phyloP scores from a whole-genome alignment of 2,113 vertebrate genomes.

The Nymphicus hollandicus region DNA sequence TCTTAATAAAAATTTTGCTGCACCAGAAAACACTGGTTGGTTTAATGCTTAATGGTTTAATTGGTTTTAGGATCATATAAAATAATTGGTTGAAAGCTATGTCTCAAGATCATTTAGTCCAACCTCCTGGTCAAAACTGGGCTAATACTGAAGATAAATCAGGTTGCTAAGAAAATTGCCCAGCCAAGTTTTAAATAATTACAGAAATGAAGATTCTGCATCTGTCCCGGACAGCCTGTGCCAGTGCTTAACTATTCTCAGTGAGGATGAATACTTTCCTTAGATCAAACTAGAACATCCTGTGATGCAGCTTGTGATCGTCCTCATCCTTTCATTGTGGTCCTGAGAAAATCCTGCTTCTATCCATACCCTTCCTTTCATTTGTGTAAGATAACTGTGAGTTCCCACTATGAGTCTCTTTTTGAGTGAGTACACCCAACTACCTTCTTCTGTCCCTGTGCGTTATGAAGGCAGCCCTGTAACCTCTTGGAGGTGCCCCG shows the following conservation, averaged over 20 bases:
- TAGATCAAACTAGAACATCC: background rate
- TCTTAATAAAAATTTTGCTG: background rate
- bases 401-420: background rate
- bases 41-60: background rate
- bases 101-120: background rate
- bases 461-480: background rate
- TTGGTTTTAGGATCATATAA: background rate
- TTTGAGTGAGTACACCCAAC: background rate
- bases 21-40: background rate
- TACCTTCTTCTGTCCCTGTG: background rate
- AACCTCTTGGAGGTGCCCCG: background rate
- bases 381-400: background rate
- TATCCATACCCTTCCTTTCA: background rate
- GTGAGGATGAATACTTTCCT: background rate
- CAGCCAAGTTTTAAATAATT: background rate
- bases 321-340: background rate
- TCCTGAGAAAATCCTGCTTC: background rate
- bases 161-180: background rate
- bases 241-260: background rate
- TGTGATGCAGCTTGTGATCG: background rate
- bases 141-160: background rate
- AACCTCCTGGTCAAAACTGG: background rate
- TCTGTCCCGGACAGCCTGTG: background rate
- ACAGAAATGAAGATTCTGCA: background rate
- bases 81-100: background rate